These are phyloP conservation scores for Pogoniulus pusillus DNA, from an alignment of 2,797 vertebrate genomes.

Conservation along the genomic window DNA sequence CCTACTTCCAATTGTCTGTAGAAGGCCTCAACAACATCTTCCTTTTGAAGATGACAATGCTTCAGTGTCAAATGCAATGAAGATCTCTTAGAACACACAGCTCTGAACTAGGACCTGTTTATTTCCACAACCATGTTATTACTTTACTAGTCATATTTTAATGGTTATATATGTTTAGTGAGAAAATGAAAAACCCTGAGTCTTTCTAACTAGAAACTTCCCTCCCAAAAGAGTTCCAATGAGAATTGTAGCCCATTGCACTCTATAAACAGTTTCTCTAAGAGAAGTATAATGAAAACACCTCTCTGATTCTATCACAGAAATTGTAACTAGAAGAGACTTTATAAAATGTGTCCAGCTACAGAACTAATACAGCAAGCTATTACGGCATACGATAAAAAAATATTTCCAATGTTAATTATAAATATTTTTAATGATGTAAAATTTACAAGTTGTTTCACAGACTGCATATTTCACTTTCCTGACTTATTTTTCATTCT, in stretches of 20 bases:
- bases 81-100: not conserved
- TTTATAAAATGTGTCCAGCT: not conserved
- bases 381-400: not conserved
- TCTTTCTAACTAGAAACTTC: not conserved
- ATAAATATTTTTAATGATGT: not conserved
- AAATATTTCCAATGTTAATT: no score
- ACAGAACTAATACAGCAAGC: not conserved
- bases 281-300: not conserved
- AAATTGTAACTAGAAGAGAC: not conserved
- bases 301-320: not conserved
- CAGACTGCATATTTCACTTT: not conserved
- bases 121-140: not conserved
- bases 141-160: not conserved
- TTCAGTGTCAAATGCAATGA: not conserved
- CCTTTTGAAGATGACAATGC: not conserved
- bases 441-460: not conserved
- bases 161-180: not conserved
- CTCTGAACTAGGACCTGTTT: not conserved
- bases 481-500: not conserved
- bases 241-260: rapidly evolving
- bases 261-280: not conserved
- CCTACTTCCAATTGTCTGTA: no score
- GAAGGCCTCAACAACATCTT: no score
- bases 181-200: not conserved
- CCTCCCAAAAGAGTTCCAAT: not conserved